phyloP scores from a whole-genome alignment of 2,113 vertebrate species.

The Vidua macroura region DNA sequence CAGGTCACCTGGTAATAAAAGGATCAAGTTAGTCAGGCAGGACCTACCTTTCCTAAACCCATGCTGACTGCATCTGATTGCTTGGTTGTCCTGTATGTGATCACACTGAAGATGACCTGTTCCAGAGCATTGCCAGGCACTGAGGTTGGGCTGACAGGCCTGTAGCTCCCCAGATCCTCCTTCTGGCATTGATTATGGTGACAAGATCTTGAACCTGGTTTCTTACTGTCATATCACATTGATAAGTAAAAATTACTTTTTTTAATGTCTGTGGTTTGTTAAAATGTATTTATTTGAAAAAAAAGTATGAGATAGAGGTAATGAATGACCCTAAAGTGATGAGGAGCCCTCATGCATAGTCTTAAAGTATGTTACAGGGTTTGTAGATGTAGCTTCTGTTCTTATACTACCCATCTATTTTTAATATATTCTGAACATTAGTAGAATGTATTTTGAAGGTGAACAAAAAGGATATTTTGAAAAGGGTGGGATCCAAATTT shows the following conservation, averaged over 20 bases:
- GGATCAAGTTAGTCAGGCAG: background rate
- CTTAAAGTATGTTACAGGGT: background rate
- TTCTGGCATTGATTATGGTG: background rate
- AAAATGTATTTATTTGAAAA: background rate
- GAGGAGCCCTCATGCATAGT: background rate
- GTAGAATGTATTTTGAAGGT: background rate
- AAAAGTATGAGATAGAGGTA: background rate
- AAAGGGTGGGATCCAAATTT: background rate
- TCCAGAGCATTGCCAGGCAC: background rate
- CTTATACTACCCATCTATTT: background rate
- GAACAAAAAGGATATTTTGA: background rate
- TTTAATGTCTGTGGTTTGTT: background rate
- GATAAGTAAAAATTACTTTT: background rate
- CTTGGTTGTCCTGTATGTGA: background rate
- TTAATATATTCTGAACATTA: background rate
- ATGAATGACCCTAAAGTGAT: background rate
- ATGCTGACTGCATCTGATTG: background rate
- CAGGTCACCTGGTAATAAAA: background rate
- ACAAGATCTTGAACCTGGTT: background rate
- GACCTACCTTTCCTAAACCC: background rate
- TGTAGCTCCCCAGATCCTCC: background rate
- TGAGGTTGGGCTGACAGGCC: background rate
- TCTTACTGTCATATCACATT: background rate
- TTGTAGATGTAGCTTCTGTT: background rate
- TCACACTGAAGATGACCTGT: background rate